Base-by-base conservation (phyloP, 2,113 vertebrate genomes). In the Cercopithecus mona region DNA sequence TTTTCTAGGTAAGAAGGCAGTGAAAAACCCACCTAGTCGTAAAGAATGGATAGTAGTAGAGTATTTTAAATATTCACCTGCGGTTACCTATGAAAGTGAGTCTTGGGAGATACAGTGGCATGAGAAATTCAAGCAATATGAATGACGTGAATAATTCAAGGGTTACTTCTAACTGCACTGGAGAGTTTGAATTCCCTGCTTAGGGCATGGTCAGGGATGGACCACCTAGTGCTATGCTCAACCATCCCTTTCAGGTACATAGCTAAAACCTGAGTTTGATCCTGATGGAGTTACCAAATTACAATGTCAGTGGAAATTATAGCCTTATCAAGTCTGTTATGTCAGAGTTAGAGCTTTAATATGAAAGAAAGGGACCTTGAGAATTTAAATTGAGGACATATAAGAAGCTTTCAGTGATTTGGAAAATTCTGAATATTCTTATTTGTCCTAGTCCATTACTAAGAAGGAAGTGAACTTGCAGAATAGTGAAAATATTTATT, bases 61-160 rank as follows among this genome's bases (percentile, higher is more conserved):
- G 27, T 73, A 35, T 91, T 68, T 92, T 91, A 75, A 95, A 35
- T 92, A 79, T 81, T 89, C 22, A 80, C 55, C 72, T 94, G 4
- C 82, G 72, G 32, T 87, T 81, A 81, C 55, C 48, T 52, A 11
- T 79, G 13, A 80, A 87, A 84, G 27, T 38, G 22, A 94, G 55
- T 43, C 55, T 68, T 66, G 8, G 25, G 35, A 57, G 18, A 79
- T 43, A 64, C 1, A 80, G 70, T 30, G 43, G 20, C 22, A 59
- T 45, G 13, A 76, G 30, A 35, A 93, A 94, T 80, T 85, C n/a
- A 89, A 92, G 16, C 23, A 79, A 78, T 43, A 83, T 68, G 30
- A 52, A 75, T 40, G 20, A 10, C 12, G 50, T 66, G 73, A 68
- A 75, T 85, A 92, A 83, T 88, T 95, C 40, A 52, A 83, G 17